Evolutionary conservation across 2,888 invertebrate genomes (phyloP).

Genomic region (Ctenicera cuprea): DNA sequence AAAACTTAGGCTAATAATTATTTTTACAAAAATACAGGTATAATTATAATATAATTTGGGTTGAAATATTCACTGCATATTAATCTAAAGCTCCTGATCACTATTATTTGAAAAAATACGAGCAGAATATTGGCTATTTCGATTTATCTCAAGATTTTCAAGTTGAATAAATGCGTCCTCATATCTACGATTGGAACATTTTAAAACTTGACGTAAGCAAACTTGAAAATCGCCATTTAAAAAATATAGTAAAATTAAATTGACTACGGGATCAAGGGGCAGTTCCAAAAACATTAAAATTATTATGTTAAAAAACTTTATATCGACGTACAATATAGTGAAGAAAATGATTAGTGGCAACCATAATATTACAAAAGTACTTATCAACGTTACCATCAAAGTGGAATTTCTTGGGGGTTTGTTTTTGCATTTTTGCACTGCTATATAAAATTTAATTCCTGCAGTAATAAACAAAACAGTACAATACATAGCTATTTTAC

Average conservation of each 20-base stretch:
- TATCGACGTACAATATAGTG: too few species aligned
- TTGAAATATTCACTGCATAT: too few species aligned
- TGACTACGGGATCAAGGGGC: constrained; percentile 9
- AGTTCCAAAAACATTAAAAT: not conserved
- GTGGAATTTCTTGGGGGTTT: not conserved
- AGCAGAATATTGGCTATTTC: too few species aligned
- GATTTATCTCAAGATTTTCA: too few species aligned
- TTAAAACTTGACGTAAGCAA: constrained; percentile 14
- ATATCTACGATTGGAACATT: not conserved
- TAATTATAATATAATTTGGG: too few species aligned
- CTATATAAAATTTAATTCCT: not conserved
- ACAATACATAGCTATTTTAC: not conserved
- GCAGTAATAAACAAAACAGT: not conserved
- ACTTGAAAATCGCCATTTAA: constrained; percentile 23
- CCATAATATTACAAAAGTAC: not conserved
- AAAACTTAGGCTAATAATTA: too few species aligned
- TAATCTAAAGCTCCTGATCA: too few species aligned
- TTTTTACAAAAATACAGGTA: too few species aligned
- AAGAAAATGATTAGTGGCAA: not conserved
- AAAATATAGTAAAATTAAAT: constrained; percentile 11
- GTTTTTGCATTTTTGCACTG: not conserved
- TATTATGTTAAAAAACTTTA: not conserved
- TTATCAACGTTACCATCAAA: constrained; percentile 13
- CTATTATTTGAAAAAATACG: too few species aligned
- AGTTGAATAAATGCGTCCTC: too few species aligned